Evolutionary conservation across 2,888 invertebrate genomes (phyloP), one percentile per base, ranked within the genome.

Genomic region (Caenorhabditis sp.): DNA sequence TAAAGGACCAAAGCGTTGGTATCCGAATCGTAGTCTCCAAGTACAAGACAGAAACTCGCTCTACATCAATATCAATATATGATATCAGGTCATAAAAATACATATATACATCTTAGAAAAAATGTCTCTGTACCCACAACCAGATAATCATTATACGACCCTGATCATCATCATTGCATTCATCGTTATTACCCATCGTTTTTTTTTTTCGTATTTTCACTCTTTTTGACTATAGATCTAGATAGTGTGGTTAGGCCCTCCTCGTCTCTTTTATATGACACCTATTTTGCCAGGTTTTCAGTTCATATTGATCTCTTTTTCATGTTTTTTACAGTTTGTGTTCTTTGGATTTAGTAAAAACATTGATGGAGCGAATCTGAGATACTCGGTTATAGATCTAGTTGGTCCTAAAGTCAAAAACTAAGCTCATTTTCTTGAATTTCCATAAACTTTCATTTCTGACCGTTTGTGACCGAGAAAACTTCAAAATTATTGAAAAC

Each of bases 11-110:
- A 38, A 38, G 12, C 12, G 38, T 38, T 38, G 38, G 38, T 38
- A 7, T 38, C 10, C 38, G 31, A 31, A 6, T 31, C 7, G 5
- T 4, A 31, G 7, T 6, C 31, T 31, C 31, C 12, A 35, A 35
- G 31, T 6, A 38, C 38, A 38, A 38, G 38, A 86, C 84, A 84
- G 82, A 82, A 16, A 72, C 80, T 10, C 80, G n/a, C 84, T 16
- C 35, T 63, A 31, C 84, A 86, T 63, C 82, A 82, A 19, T 31
- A 74, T 1, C 64, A 77, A 12, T 38, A 38, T 38, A 6, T 38
- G 38, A 38, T 38, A 38, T 38, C 2, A 38, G 38, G 38, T 38
- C 38, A 38, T 38, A 38, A 38, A 38, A 38, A 12, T 38, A 38
- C 38, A 38, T 38, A 38, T 10, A 38, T 10, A 38, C 6, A 12